Evolutionary conservation across 2,888 invertebrate species (phyloP).

Genomic region (Saturnia pavonia): DNA sequence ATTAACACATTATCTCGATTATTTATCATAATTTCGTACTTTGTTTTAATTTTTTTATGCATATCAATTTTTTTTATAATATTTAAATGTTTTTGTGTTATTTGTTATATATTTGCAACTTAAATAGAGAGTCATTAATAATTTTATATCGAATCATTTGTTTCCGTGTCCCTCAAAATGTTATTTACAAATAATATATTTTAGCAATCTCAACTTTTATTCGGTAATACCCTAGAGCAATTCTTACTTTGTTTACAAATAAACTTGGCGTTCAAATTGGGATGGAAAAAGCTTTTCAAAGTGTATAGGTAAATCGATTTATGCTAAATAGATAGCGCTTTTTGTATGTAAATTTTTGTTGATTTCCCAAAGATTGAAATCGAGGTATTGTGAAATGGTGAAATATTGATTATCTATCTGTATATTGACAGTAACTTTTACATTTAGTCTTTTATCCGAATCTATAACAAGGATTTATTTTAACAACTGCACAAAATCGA

Average conservation of each 20-base stretch:
- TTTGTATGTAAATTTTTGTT: conserved; percentile 80
- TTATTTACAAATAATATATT: conserved; percentile 53
- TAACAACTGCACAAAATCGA: conserved; percentile 25
- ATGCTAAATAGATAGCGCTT: conserved; percentile 79
- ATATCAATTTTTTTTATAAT: too few species aligned
- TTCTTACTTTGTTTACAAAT: conserved; percentile 79
- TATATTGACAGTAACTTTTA: conserved; percentile 48
- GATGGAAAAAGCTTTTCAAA: conserved; percentile 77
- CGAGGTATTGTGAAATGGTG: conserved; percentile 68
- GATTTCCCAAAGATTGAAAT: conserved; percentile 79
- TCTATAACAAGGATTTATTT: conserved; percentile 40
- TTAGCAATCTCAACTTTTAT: conserved; percentile 70
- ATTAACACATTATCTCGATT: too few species aligned
- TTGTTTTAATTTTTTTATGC: too few species aligned
- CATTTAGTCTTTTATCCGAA: conserved; percentile 40
- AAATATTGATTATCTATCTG: conserved; percentile 62
- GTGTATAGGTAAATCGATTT: conserved; percentile 80
- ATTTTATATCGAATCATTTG: neutral
- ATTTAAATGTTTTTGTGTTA: neutral
- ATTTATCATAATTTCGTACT: too few species aligned
- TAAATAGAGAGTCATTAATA: neutral
- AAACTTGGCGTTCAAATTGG: conserved; percentile 76
- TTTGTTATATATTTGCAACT: neutral
- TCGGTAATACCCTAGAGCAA: conserved; percentile 77
- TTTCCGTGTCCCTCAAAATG: conserved; percentile 6